Evolutionary conservation across 2,113 vertebrate genomes (phyloP).

Genomic region (Cynocephalus volans): DNA sequence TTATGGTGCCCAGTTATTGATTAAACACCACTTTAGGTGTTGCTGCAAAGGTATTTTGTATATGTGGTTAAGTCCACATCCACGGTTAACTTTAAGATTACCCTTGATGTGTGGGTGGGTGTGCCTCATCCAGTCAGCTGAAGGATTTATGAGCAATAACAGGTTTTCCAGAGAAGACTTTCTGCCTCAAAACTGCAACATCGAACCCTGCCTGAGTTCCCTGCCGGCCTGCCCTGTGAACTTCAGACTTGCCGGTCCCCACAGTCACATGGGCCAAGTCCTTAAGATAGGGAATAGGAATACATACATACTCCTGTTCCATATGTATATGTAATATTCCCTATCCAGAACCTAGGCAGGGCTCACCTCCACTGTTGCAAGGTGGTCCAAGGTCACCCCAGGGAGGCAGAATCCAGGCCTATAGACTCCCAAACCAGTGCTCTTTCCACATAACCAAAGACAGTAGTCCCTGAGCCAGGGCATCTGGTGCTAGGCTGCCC

Average conservation of each 20-base stretch:
- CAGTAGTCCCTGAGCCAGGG: not conserved
- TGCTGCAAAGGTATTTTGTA: not conserved
- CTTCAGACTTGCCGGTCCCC: not conserved
- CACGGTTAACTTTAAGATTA: not conserved
- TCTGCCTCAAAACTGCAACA: not conserved
- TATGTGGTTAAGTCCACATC: not conserved
- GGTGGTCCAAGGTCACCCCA: not conserved
- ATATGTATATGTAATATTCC: not conserved
- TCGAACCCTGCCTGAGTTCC: not conserved
- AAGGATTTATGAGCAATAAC: not conserved
- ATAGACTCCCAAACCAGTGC: not conserved
- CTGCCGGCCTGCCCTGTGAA: not conserved
- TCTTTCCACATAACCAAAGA: not conserved
- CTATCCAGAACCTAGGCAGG: not conserved
- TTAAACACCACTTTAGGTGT: not conserved
- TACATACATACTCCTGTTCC: too few species aligned
- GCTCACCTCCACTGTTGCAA: not conserved
- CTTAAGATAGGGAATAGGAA: not conserved
- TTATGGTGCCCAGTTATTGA: not conserved
- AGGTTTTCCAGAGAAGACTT: not conserved
- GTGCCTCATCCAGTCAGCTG: not conserved
- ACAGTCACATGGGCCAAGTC: not conserved
- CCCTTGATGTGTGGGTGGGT: not conserved
- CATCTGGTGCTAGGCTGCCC: not conserved
- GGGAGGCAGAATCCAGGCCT: not conserved